phyloP scores from a whole-genome alignment of 2,797 vertebrate genomes.

The Enteromius afrohamiltoni region DNA sequence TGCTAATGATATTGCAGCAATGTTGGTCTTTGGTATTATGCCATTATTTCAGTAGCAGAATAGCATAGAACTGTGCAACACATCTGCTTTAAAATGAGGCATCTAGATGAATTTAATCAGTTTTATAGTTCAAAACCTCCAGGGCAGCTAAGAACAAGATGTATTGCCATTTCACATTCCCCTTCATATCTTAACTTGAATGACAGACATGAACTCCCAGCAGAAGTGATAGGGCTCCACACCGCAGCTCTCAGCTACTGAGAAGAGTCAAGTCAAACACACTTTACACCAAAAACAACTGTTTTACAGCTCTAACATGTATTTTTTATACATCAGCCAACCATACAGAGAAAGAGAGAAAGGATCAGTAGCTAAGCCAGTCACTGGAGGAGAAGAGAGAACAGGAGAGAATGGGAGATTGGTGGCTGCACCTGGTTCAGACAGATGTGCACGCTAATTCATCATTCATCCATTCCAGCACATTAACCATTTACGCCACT shows the following conservation, averaged over 20 bases:
- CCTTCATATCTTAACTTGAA: slow-evolving; percentile 51
- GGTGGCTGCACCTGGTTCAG: slow-evolving; percentile 68
- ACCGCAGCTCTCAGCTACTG: slow-evolving; percentile 30
- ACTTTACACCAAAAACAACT: slow-evolving; percentile 55
- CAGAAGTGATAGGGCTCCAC: slow-evolving; percentile 29
- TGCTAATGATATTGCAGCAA: background rate
- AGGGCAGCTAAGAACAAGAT: slow-evolving; percentile 45
- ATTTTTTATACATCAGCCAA: slow-evolving; percentile 54
- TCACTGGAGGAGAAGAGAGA: background rate
- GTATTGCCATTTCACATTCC: slow-evolving; percentile 49
- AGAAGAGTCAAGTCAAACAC: slow-evolving; percentile 49
- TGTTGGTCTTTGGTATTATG: background rate
- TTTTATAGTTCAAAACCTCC: slow-evolving; percentile 43
- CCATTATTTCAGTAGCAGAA: background rate
- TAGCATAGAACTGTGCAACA: background rate
- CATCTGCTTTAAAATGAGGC: slow-evolving; percentile 33
- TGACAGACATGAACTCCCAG: slow-evolving; percentile 48
- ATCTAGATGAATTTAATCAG: slow-evolving; percentile 49
- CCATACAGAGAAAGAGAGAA: slow-evolving; percentile 43
- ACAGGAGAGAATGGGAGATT: slow-evolving; percentile 46
- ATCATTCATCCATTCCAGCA: slow-evolving; percentile 69
- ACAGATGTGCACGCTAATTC: slow-evolving; percentile 71
- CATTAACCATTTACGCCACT: slow-evolving; percentile 67
- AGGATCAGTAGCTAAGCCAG: slow-evolving; percentile 40
- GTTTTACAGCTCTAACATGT: slow-evolving; percentile 56